Base-by-base conservation (phyloP, 2,888 invertebrate genomes). In the Julus scandinavius region DNA sequence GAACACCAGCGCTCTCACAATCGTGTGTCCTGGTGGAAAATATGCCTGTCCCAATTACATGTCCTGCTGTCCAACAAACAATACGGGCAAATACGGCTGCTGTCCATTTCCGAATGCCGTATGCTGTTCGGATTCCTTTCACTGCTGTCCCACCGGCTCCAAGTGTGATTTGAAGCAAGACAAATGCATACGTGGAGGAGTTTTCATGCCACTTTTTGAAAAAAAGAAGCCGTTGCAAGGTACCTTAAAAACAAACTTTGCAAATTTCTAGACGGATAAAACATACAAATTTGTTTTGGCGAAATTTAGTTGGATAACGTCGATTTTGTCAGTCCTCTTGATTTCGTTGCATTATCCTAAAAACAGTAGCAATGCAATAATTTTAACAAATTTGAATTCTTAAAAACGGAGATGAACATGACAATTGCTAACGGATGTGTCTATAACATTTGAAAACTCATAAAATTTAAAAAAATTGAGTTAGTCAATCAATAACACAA, bases 11-110 rank as follows among this genome's bases (percentile, higher is more conserved):
- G 85, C 9, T 29, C 11, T 80, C 3, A 89, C 58, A 38, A 58
- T 90, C 9, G 80, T 89, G 11, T 90, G 90, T 72, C 90, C 90
- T n/a, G 90, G 88, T 50, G 87, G 88, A 13, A 45, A 72, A 11
- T 90, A 86, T 45, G 80, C 86, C 7, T 88, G 88, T 38, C 88
- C 86, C 29, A 41, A 15, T 38, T 20, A 58, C 80, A 88, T 80
- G 88, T 50, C 86, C 38, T 88, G 88, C 41, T 88, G 88, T 58
- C 41, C 40, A 38, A n/a, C 13, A 3, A 83, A 41, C 17, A 20
- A 15, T 0, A 38, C 20, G 3, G 54, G 85, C 1, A 50, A 85
- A 41, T 88, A 38, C 17, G 88, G 85, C 9, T 88, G 88, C n/a
- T 88, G 88, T 58, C 88, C 88, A 0, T 72, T 88, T n/a, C 54